These are phyloP conservation scores for Typhlomys cinereus DNA, from an alignment of 2,113 vertebrate species.

Conservation along the genomic window DNA sequence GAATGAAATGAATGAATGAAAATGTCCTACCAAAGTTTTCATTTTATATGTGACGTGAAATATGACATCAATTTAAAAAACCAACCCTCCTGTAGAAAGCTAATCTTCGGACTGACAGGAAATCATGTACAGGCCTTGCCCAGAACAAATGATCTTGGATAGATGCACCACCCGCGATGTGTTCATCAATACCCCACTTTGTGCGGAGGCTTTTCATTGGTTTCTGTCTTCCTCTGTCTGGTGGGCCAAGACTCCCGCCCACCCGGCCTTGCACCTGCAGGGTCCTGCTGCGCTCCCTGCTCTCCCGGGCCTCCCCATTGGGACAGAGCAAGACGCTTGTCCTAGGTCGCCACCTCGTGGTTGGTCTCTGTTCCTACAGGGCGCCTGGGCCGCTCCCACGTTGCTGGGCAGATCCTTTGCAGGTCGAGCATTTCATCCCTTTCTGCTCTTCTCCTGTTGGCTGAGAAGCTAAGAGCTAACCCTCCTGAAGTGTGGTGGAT, in stretches of 20 bases:
- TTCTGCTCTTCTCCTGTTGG: background rate
- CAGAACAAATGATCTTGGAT: background rate
- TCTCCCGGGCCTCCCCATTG: too few species aligned
- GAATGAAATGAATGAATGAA: too few species aligned
- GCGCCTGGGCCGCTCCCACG: fast-evolving
- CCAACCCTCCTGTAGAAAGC: too few species aligned
- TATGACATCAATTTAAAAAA: too few species aligned
- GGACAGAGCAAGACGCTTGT: background rate
- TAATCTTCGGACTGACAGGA: too few species aligned
- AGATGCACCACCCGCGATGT: background rate
- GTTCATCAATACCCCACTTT: background rate
- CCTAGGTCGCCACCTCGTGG: conserved; percentile 56
- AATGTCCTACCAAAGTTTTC: background rate
- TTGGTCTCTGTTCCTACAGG: background rate
- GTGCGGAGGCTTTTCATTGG: background rate
- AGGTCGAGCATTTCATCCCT: background rate
- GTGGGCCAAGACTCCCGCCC: background rate
- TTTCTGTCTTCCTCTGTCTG: background rate
- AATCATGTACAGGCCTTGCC: background rate
- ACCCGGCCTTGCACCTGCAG: background rate
- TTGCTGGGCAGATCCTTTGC: background rate
- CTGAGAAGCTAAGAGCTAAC: background rate
- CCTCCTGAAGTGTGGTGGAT: background rate
- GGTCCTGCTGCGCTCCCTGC: too few species aligned
- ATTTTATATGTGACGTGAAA: background rate